Evolutionary conservation across 2,113 vertebrate species (phyloP), one percentile per base, ranked within the genome.

Genomic region (Prunella himalayana): DNA sequence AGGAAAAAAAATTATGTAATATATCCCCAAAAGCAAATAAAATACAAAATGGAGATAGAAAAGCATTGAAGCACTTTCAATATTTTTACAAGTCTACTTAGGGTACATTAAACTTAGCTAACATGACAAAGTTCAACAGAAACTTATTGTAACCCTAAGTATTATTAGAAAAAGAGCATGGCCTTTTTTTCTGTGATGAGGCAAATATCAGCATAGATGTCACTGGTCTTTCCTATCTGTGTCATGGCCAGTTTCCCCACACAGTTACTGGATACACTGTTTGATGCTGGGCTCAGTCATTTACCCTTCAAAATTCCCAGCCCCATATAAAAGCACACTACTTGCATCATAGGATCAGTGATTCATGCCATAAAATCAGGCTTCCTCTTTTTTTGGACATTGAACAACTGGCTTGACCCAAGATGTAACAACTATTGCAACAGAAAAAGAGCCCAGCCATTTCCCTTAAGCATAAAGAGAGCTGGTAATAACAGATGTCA

Each of bases 361-460:
- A 92, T 37, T 94, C 82, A 68, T 7, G 49, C 57, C 70, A 64
- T 50, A 82, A 94, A 95, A 94, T 80, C 79, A 96, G 11, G 11
- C 51, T 96, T 97, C 91, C 91, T 94, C 87, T 93, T 96, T 90
- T 68, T 86, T 63, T 82, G 71, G 83, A 56, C 54, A 54, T 64
- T 90, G 88, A 94, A 86, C 69, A 92, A 93, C 79, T 85, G 84
- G 13, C 42, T 64, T 94, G 76, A 92, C 82, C 68, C 54, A 88
- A 94, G 69, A 90, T 25, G 63, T 24, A 94, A 82, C 89, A 96
- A 97, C 79, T 88, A 30, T 82, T 92, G 84, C 72, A 66, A 61
- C 75, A 44, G 47, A 4, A 76, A 87, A 94, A 82, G 75, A 37
- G 16, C 2, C 16, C 28, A 88, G 37, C 13, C 78, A 70, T 83